phyloP scores from a whole-genome alignment of 2,888 invertebrate species.

The Ichneumoninae sp. region DNA sequence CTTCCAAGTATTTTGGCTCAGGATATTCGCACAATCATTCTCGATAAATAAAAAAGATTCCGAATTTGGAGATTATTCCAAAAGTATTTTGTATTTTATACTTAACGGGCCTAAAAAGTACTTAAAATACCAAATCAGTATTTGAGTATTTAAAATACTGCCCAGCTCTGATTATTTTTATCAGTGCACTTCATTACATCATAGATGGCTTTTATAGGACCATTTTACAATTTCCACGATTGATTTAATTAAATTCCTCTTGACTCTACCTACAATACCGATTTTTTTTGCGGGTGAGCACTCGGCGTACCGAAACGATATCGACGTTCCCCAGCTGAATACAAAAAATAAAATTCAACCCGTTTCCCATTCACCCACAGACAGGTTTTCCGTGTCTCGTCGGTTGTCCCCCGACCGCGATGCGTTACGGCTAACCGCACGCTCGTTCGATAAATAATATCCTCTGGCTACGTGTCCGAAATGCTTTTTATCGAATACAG shows the following conservation, averaged over 20 bases:
- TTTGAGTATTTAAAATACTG: too few species aligned
- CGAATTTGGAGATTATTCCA: too few species aligned
- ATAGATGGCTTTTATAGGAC: not conserved
- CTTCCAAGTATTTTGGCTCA: too few species aligned
- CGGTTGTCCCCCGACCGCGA: conserved; percentile 27
- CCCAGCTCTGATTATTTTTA: too few species aligned
- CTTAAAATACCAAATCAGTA: too few species aligned
- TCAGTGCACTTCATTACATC: not conserved
- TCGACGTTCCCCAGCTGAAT: not conserved
- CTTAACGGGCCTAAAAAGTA: too few species aligned
- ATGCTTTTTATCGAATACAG: not conserved
- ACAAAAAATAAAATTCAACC: not conserved
- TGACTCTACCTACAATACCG: not conserved
- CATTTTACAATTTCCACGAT: not conserved
- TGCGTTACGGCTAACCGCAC: conserved; percentile 47
- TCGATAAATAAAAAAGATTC: too few species aligned
- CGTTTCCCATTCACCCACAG: conserved; percentile 18
- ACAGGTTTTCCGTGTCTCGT: conserved; percentile 8
- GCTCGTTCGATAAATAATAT: conserved; percentile 54
- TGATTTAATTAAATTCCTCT: not conserved
- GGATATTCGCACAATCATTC: too few species aligned
- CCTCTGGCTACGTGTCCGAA: not conserved
- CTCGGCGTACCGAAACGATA: not conserved
- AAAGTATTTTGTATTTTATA: too few species aligned
- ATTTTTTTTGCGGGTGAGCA: not conserved